Evolutionary conservation across 2,888 invertebrate genomes (phyloP), one percentile per base, ranked within the genome.

Genomic region (Pandemis corylana): DNA sequence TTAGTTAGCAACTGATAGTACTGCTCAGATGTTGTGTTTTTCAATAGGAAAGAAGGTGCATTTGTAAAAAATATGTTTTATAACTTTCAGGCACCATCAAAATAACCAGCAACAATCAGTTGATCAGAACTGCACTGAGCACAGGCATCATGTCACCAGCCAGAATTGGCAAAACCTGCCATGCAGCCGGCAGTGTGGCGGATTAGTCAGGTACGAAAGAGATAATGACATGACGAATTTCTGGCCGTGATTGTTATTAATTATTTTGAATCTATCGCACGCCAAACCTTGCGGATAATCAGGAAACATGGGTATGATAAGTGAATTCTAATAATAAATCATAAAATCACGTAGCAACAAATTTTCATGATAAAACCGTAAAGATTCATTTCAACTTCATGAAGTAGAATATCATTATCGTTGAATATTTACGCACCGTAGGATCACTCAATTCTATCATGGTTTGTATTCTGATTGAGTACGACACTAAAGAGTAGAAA

Each of bases 191-290:
- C 93, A 94, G 76, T 93, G 93, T 77, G 85, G 94, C 56, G 93
- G 93, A 49, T 87, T 94, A 77, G 94, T 94, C 89, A 94, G 94
- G 94, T 94, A 93, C 82, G 87, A 85, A 74, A 78, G 80, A 69
- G 87, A 86, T 72, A 79, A 84, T 75, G 85, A 91, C 69, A 78
- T 82, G 68, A 81, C 85, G 76, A 83, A 80, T 44, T 89, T 86
- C 80, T 93, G 93, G 93, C 93, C 92, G 44, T 92, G 79, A 89
- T 75, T 80, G 68, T 76, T 78, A 87, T 81, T 85, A 85, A 81
- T 76, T 72, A 88, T 79, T 79, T 73, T 76, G 72, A 77, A 82
- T 87, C 77, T 87, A 77, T 83, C 82, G 82, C 91, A 92, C 87
- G 92, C 88, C 80, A 84, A 78, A 81, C 86, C 78, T 80, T 80